Evolutionary conservation across 2,797 vertebrate species (phyloP).

Genomic region (Eulemur coronatus): DNA sequence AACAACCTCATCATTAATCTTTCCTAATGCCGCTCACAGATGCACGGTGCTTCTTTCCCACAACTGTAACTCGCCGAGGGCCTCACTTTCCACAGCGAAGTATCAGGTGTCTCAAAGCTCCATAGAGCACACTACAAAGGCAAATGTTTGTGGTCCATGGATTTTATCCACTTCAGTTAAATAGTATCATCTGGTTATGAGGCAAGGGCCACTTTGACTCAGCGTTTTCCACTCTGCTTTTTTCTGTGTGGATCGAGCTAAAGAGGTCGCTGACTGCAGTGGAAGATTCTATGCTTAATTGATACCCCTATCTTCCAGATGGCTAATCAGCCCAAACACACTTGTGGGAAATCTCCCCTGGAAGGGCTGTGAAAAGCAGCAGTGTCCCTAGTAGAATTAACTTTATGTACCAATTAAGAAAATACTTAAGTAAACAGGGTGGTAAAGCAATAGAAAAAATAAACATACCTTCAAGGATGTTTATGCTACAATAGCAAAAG

Average conservation of each 20-base stretch:
- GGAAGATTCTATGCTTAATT: not conserved
- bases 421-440: not conserved
- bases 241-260: not conserved
- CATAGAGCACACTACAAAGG: not conserved
- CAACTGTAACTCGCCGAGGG: not conserved
- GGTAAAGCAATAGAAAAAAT: not conserved
- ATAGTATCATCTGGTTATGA: not conserved
- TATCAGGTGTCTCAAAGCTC: conserved; percentile 40
- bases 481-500: not conserved
- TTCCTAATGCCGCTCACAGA: not conserved
- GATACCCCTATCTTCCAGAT: not conserved
- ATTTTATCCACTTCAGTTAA: conserved; percentile 15
- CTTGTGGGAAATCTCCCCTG: not conserved
- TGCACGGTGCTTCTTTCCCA: not conserved
- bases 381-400: not conserved
- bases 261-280: not conserved
- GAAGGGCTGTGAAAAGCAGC: not conserved
- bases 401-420: not conserved
- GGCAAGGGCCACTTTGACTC: not conserved
- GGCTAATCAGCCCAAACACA: not conserved
- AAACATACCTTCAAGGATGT: not conserved
- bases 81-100: not conserved
- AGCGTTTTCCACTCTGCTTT: not conserved
- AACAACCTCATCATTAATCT: not conserved
- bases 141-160: not conserved